Conservation (phyloP, 1,140 invertebrate species). For the Cydia fagiglandana region DNA sequence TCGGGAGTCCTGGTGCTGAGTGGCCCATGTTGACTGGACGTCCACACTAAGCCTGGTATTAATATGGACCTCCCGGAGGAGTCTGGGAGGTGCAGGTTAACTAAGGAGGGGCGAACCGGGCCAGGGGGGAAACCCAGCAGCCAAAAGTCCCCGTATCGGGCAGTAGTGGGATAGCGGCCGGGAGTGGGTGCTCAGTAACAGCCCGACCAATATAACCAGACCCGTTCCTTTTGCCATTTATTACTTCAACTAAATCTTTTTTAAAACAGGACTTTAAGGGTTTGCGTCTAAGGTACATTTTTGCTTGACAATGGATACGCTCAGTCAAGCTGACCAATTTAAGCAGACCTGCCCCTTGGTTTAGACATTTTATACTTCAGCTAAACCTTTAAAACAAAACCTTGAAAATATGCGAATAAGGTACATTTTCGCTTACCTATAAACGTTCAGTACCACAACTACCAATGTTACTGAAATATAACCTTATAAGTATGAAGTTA, state of each 20-base stretch:
- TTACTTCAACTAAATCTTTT: neutral
- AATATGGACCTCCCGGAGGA: conserved; percentile 93
- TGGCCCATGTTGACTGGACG: conserved; percentile 88
- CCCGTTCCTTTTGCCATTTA: conserved; percentile 84
- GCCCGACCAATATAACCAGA: conserved; percentile 93
- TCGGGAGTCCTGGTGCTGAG: conserved; percentile 86
- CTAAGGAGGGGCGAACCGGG: conserved; percentile 96
- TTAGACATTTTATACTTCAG: neutral
- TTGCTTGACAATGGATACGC: neutral
- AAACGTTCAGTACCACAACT: neutral
- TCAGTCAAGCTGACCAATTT: neutral
- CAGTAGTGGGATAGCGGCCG: conserved; percentile 98
- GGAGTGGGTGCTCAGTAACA: conserved; percentile 91
- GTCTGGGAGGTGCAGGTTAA: conserved; percentile 90
- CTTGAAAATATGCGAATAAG: neutral
- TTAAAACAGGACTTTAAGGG: neutral
- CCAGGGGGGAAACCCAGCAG: conserved; percentile 92
- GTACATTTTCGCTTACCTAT: neutral
- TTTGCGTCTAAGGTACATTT: neutral
- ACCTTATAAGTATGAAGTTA: neutral
- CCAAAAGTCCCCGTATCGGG: conserved; percentile 92
- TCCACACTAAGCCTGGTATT: conserved; percentile 95
- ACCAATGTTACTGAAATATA: neutral
- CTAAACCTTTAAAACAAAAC: no score
- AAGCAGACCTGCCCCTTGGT: neutral